Conservation (phyloP, 2,113 vertebrate genomes). For the Boleophthalmus pectinirostris region DNA sequence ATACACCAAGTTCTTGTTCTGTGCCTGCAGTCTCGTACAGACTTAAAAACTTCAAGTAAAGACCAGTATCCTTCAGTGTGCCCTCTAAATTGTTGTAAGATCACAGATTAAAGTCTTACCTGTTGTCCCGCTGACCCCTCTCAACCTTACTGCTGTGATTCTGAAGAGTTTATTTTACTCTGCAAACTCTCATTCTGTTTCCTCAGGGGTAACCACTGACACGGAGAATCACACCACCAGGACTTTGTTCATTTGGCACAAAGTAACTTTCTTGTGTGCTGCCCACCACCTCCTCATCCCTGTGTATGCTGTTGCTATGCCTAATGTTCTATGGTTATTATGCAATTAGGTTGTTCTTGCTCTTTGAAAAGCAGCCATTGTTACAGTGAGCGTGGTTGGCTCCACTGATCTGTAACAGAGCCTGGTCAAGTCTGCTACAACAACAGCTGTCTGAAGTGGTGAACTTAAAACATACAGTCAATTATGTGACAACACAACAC, state of each 20-base stretch:
- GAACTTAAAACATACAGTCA: too few relatives aligned
- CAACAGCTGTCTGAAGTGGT: too few relatives aligned
- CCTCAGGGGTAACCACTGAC: neutral
- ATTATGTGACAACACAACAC: too few relatives aligned
- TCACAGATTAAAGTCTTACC: constrained; percentile 59
- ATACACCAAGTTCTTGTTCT: neutral
- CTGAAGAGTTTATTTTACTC: constrained; percentile 11
- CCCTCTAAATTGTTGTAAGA: constrained; percentile 42
- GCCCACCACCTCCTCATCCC: too few relatives aligned
- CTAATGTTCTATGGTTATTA: too few relatives aligned
- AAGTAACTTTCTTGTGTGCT: neutral
- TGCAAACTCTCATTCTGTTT: neutral
- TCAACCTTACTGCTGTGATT: constrained; percentile 6
- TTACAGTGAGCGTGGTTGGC: constrained; percentile 36
- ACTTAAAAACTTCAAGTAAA: neutral
- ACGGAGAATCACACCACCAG: too few relatives aligned
- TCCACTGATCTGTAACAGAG: too few relatives aligned
- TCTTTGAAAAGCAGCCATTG: constrained; percentile 7
- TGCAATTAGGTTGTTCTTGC: too few relatives aligned
- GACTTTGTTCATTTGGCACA: neutral
- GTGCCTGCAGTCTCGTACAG: neutral
- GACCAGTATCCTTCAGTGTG: constrained; percentile 39
- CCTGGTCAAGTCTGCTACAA: too few relatives aligned
- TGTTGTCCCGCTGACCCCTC: constrained; percentile 36
- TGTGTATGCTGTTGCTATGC: too few relatives aligned